A percentile compares a stretch with the other conserved stretches of the same genome.
Conservation (phyloP, 2,888 invertebrate species). For the Hemistola chrysoprasaria region DNA sequence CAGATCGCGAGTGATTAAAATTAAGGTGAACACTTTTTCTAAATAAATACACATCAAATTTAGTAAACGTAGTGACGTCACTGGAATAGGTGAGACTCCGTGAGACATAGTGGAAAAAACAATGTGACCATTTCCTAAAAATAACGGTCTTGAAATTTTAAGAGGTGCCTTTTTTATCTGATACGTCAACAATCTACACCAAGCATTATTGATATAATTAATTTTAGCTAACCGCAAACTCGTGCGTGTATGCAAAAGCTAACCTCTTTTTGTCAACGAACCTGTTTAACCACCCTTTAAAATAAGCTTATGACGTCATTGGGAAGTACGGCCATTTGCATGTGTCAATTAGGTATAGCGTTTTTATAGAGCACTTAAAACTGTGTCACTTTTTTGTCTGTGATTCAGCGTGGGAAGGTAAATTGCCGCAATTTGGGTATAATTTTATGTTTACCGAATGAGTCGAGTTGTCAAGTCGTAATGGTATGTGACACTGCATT, state of each 20-base stretch:
- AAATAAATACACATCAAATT: too few relatives aligned
- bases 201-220: too few relatives aligned
- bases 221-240: constrained; percentile 2
- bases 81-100: too few relatives aligned
- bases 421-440: background rate
- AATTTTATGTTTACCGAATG: background rate
- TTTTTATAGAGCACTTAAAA: constrained; percentile 2
- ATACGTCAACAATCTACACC: too few relatives aligned
- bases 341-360: constrained; percentile 1
- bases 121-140: too few relatives aligned
- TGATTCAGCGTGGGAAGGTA: constrained; percentile 6
- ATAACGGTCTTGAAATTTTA: too few relatives aligned
- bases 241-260: background rate
- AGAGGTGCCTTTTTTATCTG: too few relatives aligned
- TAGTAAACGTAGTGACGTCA: too few relatives aligned
- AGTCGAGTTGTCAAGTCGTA: background rate
- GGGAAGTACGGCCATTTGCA: constrained; percentile 34
- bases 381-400: constrained; percentile 6
- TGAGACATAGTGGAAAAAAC: too few relatives aligned
- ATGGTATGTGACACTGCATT: too few relatives aligned
- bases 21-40: too few relatives aligned
- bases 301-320: constrained; percentile 33
- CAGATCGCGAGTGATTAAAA: too few relatives aligned
- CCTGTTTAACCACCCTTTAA: constrained; percentile 10
- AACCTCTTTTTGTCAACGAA: constrained; percentile 16